These are phyloP conservation scores for Carcharodon carcharias DNA, from an alignment of 2,797 vertebrate genomes.

Conservation along the genomic window DNA sequence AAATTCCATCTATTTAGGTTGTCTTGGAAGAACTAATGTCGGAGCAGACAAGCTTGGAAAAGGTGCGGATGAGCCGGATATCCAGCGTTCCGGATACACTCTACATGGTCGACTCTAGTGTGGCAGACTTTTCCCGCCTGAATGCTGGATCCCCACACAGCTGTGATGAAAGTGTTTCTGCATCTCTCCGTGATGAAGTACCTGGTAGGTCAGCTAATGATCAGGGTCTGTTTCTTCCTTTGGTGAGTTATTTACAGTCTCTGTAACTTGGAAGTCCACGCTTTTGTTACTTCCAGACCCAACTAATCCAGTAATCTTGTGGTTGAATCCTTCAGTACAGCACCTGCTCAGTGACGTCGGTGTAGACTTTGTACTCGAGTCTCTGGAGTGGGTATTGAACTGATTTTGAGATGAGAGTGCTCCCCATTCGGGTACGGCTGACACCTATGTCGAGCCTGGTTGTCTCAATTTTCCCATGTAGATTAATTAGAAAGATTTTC, in stretches of 20 bases:
- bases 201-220: neutral
- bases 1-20: neutral
- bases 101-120: conserved; percentile 11
- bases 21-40: conserved; percentile 30
- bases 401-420: neutral
- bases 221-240: neutral
- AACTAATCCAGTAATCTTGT: neutral
- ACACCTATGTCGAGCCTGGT: neutral
- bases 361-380: neutral
- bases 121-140: conserved; percentile 1
- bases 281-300: neutral
- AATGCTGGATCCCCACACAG: conserved; percentile 16
- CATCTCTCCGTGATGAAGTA: neutral
- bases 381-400: neutral
- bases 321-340: neutral
- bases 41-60: conserved; percentile 7
- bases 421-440: neutral
- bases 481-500: neutral
- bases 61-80: conserved; percentile 30
- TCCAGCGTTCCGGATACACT: conserved; percentile 23
- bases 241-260: neutral
- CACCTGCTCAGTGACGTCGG: too few species aligned
- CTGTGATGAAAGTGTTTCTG: neutral
- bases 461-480: neutral
- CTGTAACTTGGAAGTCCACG: neutral